Conservation (phyloP, 2,797 vertebrate genomes). For the Paedocypris micromegethes region DNA sequence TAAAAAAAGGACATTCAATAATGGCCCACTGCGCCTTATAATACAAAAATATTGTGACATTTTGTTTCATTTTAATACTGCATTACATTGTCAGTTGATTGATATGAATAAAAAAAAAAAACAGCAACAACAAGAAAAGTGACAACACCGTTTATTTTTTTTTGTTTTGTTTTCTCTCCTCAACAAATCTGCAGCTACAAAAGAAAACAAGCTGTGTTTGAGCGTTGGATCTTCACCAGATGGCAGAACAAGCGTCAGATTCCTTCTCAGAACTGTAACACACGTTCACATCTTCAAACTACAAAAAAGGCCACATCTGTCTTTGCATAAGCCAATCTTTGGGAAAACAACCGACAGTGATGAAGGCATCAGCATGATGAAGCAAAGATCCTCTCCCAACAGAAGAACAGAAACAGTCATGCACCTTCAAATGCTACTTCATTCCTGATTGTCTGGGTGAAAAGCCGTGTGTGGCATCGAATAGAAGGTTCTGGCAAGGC, state of each 20-base stretch:
- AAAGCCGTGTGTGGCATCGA: background rate
- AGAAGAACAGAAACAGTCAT: constrained; percentile 21
- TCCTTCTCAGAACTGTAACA: constrained; percentile 7
- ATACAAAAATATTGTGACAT: no score
- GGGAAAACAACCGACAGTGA: constrained; percentile 10
- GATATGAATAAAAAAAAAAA: background rate
- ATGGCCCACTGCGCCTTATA: no score
- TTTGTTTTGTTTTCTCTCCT: constrained; percentile 12
- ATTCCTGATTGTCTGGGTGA: constrained; percentile 32
- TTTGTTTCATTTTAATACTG: no score
- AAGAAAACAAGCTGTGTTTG: constrained; percentile 21
- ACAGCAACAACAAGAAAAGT: background rate
- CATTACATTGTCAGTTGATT: background rate
- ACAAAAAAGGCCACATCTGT: constrained; percentile 37
- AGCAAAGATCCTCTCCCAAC: constrained; percentile 31
- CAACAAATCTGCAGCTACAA: constrained; percentile 16
- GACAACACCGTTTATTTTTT: constrained; percentile 5
- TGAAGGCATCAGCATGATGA: constrained; percentile 28
- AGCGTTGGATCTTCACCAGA: background rate
- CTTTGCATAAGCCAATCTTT: constrained; percentile 25
- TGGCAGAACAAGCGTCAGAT: constrained; percentile 6
- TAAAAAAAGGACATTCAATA: no score
- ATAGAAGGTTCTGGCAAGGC: constrained; percentile 2
- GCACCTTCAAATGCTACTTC: constrained; percentile 12
- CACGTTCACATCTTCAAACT: constrained; percentile 33